These are phyloP conservation scores for Plotosus lineatus DNA, from an alignment of 2,113 vertebrate genomes.

Conservation along the genomic window DNA sequence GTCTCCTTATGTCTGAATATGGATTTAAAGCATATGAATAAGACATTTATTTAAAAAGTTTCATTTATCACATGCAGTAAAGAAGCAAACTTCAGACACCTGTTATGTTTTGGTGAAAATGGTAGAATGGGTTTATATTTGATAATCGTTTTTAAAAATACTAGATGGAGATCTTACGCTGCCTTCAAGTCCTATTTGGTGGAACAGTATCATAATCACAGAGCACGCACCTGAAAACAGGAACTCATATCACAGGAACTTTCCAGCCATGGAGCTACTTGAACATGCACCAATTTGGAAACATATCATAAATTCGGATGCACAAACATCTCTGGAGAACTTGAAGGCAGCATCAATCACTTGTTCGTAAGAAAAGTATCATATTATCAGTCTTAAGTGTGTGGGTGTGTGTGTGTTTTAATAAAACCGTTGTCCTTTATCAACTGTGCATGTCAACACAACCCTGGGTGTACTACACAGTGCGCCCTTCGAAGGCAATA, in stretches of 20 bases:
- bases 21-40: too few species aligned
- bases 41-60: too few species aligned
- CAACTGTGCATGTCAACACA: slow-evolving; percentile 38
- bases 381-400: neutral
- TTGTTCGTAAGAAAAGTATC: slow-evolving; percentile 40
- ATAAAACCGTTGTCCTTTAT: slow-evolving; percentile 37
- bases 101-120: neutral
- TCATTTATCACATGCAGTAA: neutral
- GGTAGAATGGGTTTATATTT: neutral
- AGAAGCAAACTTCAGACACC: neutral
- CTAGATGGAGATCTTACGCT: slow-evolving; percentile 45
- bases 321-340: neutral
- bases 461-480: slow-evolving; percentile 21
- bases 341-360: slow-evolving; percentile 25
- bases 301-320: neutral
- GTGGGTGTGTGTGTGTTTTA: slow-evolving; percentile 58
- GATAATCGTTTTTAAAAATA: neutral
- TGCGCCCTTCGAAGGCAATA: slow-evolving; percentile 39
- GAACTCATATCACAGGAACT: neutral
- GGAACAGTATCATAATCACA: neutral
- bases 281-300: neutral
- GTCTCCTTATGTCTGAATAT: too few species aligned
- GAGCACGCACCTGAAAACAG: neutral
- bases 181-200: neutral
- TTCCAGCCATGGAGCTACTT: neutral